Conservation (phyloP, 2,797 vertebrate species). For the Tokudaia muenninki region DNA sequence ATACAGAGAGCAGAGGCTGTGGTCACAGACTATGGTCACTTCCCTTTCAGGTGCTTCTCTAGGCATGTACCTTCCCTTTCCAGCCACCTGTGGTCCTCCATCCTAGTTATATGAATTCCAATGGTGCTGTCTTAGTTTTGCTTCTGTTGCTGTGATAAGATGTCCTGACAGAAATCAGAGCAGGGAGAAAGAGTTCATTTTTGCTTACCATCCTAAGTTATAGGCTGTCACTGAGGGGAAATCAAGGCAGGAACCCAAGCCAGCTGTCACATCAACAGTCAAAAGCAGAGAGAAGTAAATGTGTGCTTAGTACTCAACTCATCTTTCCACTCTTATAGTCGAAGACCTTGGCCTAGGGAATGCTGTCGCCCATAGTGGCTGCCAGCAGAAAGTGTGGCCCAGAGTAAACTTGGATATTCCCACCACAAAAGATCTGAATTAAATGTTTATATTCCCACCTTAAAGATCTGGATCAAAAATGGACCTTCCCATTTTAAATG, state of each 20-base stretch:
- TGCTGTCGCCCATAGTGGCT: not conserved
- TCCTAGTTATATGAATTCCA: not conserved
- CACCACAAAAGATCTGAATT: not conserved
- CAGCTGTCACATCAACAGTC: not conserved
- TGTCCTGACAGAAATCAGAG: not conserved
- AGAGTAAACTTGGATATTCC: not conserved
- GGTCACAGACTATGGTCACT: not conserved
- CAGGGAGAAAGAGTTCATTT: not conserved
- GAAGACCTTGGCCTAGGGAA: not conserved
- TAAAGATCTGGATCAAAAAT: not conserved
- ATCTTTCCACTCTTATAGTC: not conserved
- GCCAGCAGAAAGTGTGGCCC: not conserved
- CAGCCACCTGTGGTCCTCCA: too few species aligned
- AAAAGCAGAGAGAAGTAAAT: not conserved
- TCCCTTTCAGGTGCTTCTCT: not conserved
- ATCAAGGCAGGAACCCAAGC: not conserved
- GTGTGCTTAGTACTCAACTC: not conserved
- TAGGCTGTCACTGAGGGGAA: not conserved
- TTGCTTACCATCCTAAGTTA: not conserved
- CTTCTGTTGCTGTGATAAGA: not conserved
- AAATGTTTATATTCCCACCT: not conserved
- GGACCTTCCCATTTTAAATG: not conserved
- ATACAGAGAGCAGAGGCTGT: not conserved
- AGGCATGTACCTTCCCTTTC: too few species aligned
- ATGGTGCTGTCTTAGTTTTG: not conserved